Base-by-base conservation (phyloP, 2,113 vertebrate genomes). In the Bubo bubo region DNA sequence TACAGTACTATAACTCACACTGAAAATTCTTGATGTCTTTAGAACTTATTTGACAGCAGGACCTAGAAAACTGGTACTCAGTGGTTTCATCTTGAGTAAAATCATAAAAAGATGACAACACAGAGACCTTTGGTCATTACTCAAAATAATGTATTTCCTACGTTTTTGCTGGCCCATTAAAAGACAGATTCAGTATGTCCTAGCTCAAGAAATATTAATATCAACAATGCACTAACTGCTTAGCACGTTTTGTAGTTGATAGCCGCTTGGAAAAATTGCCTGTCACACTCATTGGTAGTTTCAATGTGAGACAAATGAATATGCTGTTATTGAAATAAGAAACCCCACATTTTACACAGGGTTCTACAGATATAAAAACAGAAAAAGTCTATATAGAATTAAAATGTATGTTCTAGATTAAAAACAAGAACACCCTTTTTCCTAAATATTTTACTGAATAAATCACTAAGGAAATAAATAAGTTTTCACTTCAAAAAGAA, bases 181-280 rank as follows among this genome's bases (percentile, higher is more conserved):
- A 18, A 55, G 6, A n/a, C 30, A 64, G 1, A 28, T 14, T 5
- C 24, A 60, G 21, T 12, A 95, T 70, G 12, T 59, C 58, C 88
- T 74, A 91, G 67, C 85, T 97, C 50, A 95, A 84, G 90, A 92
- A 97, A 86, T 76, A 94, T 8, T 50, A 68, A 12, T 37, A 93
- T 89, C 53, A 97, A 95, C 45, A 77, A 66, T 45, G 39, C 27
- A 89, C 58, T 93, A 93, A 95, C 82, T 93, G 95, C 55, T 72
- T 79, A 94, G 89, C 37, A 71, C 21, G 4, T 76, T 90, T 93
- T 91, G 43, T n/a, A 93, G 39, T 17, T 96, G 91, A 97, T 43
- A 95, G 30, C n/a, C 15, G 2, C 90, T 81, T 88, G 55, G 86
- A 96, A 97, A 97, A 97, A 98, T 55, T 94, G 81, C 64, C 86